phyloP scores from a whole-genome alignment of 1,140 invertebrate species.

The Bombus terrestris region DNA sequence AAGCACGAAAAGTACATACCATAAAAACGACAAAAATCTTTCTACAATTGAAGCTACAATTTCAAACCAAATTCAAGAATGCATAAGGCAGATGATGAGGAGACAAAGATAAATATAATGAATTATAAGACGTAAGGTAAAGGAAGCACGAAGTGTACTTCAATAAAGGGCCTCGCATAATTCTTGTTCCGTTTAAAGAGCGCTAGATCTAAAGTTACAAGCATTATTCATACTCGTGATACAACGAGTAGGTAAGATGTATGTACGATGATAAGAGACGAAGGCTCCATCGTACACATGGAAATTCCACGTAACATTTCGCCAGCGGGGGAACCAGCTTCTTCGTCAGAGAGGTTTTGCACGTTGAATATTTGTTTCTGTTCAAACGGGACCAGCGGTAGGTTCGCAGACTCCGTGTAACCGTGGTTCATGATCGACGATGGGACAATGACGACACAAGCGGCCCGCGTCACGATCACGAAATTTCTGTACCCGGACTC shows the following conservation, averaged over 20 bases:
- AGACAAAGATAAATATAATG: not conserved
- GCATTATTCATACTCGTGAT: constrained; percentile 6
- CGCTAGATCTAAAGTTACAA: constrained; percentile 4
- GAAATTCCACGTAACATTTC: constrained; percentile 13
- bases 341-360: not conserved
- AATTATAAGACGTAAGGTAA: not conserved
- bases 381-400: constrained; percentile 66
- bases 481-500: constrained; percentile 72
- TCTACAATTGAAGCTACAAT: not conserved
- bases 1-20: too few relatives aligned
- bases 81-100: not conserved
- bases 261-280: not conserved
- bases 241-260: constrained; percentile 5
- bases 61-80: not conserved
- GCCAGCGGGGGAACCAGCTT: not conserved
- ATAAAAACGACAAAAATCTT: not conserved
- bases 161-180: not conserved
- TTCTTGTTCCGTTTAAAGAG: not conserved
- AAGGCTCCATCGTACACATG: not conserved
- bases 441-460: constrained; percentile 61
- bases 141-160: too few relatives aligned
- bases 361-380: constrained; percentile 64
- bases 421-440: constrained; percentile 73
- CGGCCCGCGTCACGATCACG: constrained; percentile 73
- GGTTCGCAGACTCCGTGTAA: constrained; percentile 61